Evolutionary conservation across 2,888 invertebrate species (phyloP), one percentile per base, ranked within the genome.

Genomic region (Eilema sororculum): DNA sequence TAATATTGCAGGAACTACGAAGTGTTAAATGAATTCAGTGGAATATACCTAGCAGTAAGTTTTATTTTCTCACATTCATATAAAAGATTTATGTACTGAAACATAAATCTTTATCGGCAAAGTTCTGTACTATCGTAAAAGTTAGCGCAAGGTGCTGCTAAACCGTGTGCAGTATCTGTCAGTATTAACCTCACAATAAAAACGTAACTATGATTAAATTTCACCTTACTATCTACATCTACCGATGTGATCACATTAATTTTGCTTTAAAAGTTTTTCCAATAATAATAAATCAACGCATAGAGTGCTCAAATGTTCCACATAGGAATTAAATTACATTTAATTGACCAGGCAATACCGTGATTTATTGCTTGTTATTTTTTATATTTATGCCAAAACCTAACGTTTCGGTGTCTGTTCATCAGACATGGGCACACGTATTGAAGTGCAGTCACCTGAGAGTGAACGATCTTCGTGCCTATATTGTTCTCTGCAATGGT

Each of bases 41-140:
- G 52, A 52, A 52, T 41, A 41, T 46, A 20, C 1, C n/a, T n/a
- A n/a, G n/a, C n/a, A n/a, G n/a, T 52, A n/a, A n/a, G n/a, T 52
- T 52, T 52, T 52, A 9, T 52, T 52, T 52, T 9, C n/a, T 52
- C n/a, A 52, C 52, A 52, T n/a, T 52, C 20, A n/a, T 52, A 52
- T 52, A 52, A 52, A 52, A 52, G n/a, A 52, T 52, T n/a, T 52
- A 52, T n/a, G 52, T n/a, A n/a, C 52, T n/a, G 52, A n/a, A 52
- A 52, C 52, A 9, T 52, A 52, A 52, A 52, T 52, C n/a, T 52
- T 52, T n/a, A 52, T 52, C 9, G 1, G n/a, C 52, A 52, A 20
- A n/a, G 52, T 52, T 52, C 52, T n/a, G 52, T n/a, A n/a, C 2
- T n/a, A 2, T 8, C 52, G n/a, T 52, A 52, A 52, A 52, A 52